Percentiles rank a stretch among this genome's conserved stretches.
Evolutionary conservation across 2,888 invertebrate species (phyloP).

Genomic region (Melanophora roralis): DNA sequence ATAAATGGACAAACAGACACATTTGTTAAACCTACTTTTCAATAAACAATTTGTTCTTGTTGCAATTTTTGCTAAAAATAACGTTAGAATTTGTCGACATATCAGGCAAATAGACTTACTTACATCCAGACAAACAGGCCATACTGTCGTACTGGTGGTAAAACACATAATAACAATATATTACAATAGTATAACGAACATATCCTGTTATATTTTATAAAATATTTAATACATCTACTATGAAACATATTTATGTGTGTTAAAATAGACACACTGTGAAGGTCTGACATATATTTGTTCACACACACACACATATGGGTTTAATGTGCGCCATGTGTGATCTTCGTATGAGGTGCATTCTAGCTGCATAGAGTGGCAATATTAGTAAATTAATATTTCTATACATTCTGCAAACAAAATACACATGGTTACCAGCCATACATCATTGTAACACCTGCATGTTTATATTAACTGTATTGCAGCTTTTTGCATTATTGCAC

Average conservation of each 20-base stretch:
- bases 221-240: conserved; percentile 11
- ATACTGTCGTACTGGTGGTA: conserved; percentile 1
- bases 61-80: conserved; percentile 15
- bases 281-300: background rate
- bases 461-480: conserved; percentile 48
- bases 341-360: background rate
- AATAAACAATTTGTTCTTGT: conserved; percentile 38
- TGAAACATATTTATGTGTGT: conserved; percentile 3
- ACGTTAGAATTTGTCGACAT: conserved; percentile 35
- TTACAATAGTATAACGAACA: background rate
- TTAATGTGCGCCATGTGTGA: background rate
- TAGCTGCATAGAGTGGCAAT: background rate
- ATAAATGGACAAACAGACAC: background rate
- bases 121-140: conserved; percentile 3
- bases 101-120: conserved; percentile 1
- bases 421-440: conserved; percentile 26
- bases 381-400: conserved; percentile 40
- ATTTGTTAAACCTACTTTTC: conserved; percentile 14
- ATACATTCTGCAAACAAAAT: conserved; percentile 4
- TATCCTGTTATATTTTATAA: background rate
- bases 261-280: background rate
- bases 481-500: conserved; percentile 25
- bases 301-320: background rate
- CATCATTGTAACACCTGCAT: conserved; percentile 51
- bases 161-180: background rate